Evolutionary conservation across 2,888 invertebrate genomes (phyloP), one percentile per base, ranked within the genome.

Genomic region (Schizotus pectinicornis): DNA sequence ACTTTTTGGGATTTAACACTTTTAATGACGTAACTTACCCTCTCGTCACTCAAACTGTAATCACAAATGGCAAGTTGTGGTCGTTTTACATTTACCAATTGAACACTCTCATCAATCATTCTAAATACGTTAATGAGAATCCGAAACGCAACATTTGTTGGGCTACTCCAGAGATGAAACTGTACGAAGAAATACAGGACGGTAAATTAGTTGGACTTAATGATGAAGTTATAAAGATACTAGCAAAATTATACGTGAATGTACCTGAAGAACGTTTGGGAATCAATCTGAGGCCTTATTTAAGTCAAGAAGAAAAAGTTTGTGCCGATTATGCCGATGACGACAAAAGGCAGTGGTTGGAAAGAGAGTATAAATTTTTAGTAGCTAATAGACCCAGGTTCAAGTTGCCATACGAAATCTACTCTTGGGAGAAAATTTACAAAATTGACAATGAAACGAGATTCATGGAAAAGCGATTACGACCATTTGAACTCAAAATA

Each of bases 11-110:
- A 13, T 98, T 98, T 78, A 93, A 91, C 33, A 91, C 93, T 9
- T 94, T 85, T 75, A 91, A 92, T 68, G 98, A 98, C 65, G 70
- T 97, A 11, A 94, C 93, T 0, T 95, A 96, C 77, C 98, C 99
- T 0, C 78, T 98, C 53, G 87, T 89, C 0, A 91, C 93, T 2
- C 98, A 98, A 84, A 89, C 91, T 9, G 82, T 95, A 8, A 83
- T 97, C 35, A 94, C 95, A 0, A 91, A 98, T 80, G 98, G 98
- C 0, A 86, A 90, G 64, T 75, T 85, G 2, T 95, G 93, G 88
- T 90, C 91, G 0, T 90, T 98, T 65, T 92, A 90, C 74, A 85
- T 88, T 8, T 98, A 97, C 76, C 98, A 99, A 78, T 79, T 99
- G 55, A 99, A 99, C 76, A 97, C 95, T 0, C 83, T 88, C 33